phyloP scores from a whole-genome alignment of 2,797 vertebrate genomes.

The Monodelphis domestica region DNA sequence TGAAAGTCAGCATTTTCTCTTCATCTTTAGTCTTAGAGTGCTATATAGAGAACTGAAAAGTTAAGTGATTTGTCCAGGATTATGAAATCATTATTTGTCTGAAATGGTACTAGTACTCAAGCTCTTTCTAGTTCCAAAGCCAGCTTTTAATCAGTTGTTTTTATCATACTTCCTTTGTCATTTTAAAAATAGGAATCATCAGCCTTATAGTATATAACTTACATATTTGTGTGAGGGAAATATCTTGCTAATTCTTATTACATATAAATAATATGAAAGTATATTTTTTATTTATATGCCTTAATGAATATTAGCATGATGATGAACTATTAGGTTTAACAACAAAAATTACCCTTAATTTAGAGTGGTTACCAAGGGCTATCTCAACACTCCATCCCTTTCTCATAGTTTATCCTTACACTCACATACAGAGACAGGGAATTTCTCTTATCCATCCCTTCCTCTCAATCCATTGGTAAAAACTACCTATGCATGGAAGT shows the following conservation, averaged over 20 bases:
- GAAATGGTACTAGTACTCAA: neutral
- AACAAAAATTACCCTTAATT: slow-evolving; percentile 62
- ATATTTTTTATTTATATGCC: neutral
- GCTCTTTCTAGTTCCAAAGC: neutral
- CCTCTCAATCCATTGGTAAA: neutral
- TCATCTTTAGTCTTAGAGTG: neutral
- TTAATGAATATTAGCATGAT: neutral
- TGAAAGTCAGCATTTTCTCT: neutral
- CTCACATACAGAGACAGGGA: neutral
- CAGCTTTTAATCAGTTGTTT: neutral
- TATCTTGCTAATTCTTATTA: neutral
- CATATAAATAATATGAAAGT: neutral
- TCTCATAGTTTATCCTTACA: slow-evolving; percentile 28
- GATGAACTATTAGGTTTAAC: slow-evolving; percentile 57
- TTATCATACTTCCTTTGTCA: neutral
- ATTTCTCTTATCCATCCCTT: neutral
- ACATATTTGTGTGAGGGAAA: neutral
- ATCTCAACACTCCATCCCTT: slow-evolving; percentile 25
- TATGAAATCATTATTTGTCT: neutral
- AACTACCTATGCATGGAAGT: neutral
- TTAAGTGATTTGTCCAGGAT: neutral
- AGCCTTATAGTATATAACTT: neutral
- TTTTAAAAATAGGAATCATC: neutral
- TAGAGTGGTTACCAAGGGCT: slow-evolving; percentile 42
- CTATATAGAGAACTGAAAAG: neutral